Evolutionary conservation across 2,888 invertebrate species (phyloP).

Genomic region (Diadegma fenestrale): DNA sequence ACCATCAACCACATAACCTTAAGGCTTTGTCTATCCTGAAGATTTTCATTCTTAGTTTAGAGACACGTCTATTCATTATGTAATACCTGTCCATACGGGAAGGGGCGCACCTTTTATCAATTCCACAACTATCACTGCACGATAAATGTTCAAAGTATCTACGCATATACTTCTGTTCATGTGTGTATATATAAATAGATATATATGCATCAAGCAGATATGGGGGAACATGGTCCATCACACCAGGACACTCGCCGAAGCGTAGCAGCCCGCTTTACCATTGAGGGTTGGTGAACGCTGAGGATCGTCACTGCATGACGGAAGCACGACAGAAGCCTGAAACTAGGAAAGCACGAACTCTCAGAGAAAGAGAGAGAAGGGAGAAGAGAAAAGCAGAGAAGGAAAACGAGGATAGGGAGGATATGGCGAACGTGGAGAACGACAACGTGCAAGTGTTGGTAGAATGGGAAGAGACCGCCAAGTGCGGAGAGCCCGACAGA

Average conservation of each 20-base stretch:
- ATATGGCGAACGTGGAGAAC: slow-evolving; percentile 67
- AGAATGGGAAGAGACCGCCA: slow-evolving; percentile 65
- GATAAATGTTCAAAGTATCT: neutral
- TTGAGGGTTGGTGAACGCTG: slow-evolving; percentile 42
- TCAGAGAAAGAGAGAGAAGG: slow-evolving; percentile 4
- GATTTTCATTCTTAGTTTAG: no score
- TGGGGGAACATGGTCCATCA: slow-evolving; percentile 56
- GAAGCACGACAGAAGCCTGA: slow-evolving; percentile 62
- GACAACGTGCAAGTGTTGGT: slow-evolving; percentile 55
- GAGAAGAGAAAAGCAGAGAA: slow-evolving; percentile 40
- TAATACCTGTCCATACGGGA: neutral
- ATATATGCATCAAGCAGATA: slow-evolving; percentile 45
- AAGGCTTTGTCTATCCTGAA: no score
- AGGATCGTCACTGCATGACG: slow-evolving; percentile 55
- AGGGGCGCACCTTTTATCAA: neutral
- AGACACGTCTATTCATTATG: neutral
- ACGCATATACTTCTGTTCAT: neutral
- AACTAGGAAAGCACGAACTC: slow-evolving; percentile 60
- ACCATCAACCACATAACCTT: no score
- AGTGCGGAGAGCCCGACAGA: slow-evolving; percentile 64
- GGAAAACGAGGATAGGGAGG: slow-evolving; percentile 33
- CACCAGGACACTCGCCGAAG: slow-evolving; percentile 54
- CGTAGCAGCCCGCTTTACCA: slow-evolving; percentile 43
- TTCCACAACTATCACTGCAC: neutral
- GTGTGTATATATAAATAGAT: slow-evolving; percentile 18